Evolutionary conservation across 2,113 vertebrate genomes (phyloP), one percentile per base, ranked within the genome.

Genomic region (Lynx canadensis): DNA sequence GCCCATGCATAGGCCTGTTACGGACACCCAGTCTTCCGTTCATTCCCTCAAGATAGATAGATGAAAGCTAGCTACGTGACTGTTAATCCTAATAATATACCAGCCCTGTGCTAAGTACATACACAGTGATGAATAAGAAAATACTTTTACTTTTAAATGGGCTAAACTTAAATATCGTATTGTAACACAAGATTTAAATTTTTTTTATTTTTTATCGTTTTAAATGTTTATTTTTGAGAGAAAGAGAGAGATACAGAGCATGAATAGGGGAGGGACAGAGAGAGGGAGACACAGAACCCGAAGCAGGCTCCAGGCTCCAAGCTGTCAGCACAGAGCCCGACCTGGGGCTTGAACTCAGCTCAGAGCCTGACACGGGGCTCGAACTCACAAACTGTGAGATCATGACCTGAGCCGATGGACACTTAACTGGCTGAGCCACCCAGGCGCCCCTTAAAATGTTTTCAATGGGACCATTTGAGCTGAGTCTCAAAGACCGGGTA

Each of bases 121-220:
- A 69, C 18, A 84, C 8, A 63, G 15, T 52, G 48, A 87, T 89
- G 33, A 69, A 29, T 76, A 65, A 89, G 38, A 97, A 86, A 92
- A 92, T 23, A 38, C 13, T 63, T 76, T 21, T 41, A 38, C 60
- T 96, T 89, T 89, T 92, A 89, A 79, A 16, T 55, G 16, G 9
- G 4, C 76, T 52, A 91, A 68, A 55, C 31, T 45, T 97, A 93
- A 74, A 80, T 92, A 86, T 94, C 89, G 81, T 41, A 68, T 50
- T 18, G 1, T 71, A 38, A 73, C 31, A 82, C 6, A n/a, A 29
- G 15, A 25, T 88, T 95, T 93, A 80, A 41, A 18, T 33, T 57
- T 85, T 92, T 45, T 45, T 9, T 0, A 9, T 45, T 45, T 45
- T 45, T 45, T 45, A 45, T 45, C 9, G 45, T 9, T 45, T 45